Evolutionary conservation across 2,888 invertebrate genomes (phyloP), one percentile per base, ranked within the genome.

Genomic region (Panorpa germanica): DNA sequence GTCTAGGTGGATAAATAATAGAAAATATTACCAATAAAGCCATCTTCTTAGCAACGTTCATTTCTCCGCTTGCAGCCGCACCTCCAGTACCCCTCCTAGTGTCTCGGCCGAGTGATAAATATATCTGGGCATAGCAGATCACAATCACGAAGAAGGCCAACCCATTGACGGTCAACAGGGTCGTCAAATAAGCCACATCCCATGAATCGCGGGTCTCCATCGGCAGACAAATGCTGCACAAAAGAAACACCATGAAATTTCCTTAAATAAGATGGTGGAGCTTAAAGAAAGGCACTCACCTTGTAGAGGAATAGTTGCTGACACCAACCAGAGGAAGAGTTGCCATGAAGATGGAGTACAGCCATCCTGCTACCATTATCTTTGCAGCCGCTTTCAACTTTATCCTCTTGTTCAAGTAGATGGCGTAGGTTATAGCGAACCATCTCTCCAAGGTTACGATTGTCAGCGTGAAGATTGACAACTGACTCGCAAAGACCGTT

Each of bases 31-130:
- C 76, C 20, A 91, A 59, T n/a, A 90, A 54, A 0, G 83, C 80
- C 83, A 90, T 88, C 46, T 85, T 76, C 47, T 83, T 83, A 17
- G 86, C 86, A 13, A 86, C 73, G 1, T 76, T 68, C 50, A 72
- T 55, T 57, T 75, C 70, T 41, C 78, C 56, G 45, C 70, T 53
- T 15, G 49, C 43, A 39, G 33, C 22, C 32, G 47, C 41, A 33
- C 49, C 59, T 6, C 61, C 60, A 4, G 51, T 45, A 31, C 51
- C 45, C 31, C 57, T 60, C 14, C 75, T 61, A 0, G 73, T 72
- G 37, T 73, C 73, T 19, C 72, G 66, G 0, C 75, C 71, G 35
- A 86, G 57, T 27, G 82, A 80, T 34, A 76, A 60, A 53, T 86
- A 88, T 49, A 88, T 86, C 52, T 80, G 78, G 4, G 70, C 70